These are phyloP conservation scores for Leucozona laternaria DNA, from an alignment of 2,888 invertebrate species.

Conservation along the genomic window DNA sequence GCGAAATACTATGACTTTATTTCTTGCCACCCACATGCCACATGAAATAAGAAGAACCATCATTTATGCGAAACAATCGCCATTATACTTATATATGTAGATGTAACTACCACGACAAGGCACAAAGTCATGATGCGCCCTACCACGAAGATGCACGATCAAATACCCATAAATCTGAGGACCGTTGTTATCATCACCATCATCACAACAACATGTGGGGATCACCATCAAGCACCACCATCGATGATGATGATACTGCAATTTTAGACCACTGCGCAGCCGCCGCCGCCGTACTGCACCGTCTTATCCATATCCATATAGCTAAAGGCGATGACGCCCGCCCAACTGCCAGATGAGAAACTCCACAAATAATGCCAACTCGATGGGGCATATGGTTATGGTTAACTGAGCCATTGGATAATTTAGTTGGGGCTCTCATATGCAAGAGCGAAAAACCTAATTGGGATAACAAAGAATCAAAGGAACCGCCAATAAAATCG, in stretches of 20 bases:
- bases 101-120: conserved; percentile 34
- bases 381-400: conserved; percentile 32
- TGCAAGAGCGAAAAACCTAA: conserved; percentile 77
- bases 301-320: not conserved
- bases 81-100: not conserved
- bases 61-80: conserved; percentile 58
- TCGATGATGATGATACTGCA: conserved; percentile 62
- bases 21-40: conserved; percentile 42
- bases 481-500: conserved; percentile 78
- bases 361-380: conserved; percentile 22
- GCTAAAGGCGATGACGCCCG: conserved; percentile 75
- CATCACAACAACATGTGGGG: conserved; percentile 45
- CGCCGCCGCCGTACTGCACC: too few species aligned
- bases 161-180: conserved; percentile 69
- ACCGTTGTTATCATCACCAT: conserved; percentile 74
- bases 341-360: conserved; percentile 68
- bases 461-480: conserved; percentile 78
- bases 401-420: conserved; percentile 58
- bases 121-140: conserved; percentile 58
- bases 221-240: conserved; percentile 30
- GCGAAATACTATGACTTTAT: conserved; percentile 38
- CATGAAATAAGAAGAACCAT: conserved; percentile 63
- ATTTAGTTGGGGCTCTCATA: conserved; percentile 29
- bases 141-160: conserved; percentile 73
- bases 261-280: conserved; percentile 60